These are phyloP conservation scores for Hymenochirus boettgeri DNA, from an alignment of 2,113 vertebrate genomes.

Conservation along the genomic window DNA sequence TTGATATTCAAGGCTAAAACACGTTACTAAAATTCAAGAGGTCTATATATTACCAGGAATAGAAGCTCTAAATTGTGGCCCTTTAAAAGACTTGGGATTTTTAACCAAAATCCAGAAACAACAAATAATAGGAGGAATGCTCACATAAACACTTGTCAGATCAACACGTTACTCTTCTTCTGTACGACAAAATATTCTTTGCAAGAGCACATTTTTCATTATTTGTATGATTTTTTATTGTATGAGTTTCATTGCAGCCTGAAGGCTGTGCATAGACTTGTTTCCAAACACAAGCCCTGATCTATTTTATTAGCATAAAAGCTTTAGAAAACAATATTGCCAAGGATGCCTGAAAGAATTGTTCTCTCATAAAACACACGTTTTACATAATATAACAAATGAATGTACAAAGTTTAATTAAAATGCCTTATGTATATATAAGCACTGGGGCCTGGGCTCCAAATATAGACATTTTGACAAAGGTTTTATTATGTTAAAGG, in stretches of 20 bases:
- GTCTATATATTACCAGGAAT: no score
- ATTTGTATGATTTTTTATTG: no score
- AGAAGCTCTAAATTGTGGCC: no score
- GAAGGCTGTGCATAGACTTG: neutral
- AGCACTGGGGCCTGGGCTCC: no score
- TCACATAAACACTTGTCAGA: conserved; percentile 10
- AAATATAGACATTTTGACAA: no score
- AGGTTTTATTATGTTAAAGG: no score
- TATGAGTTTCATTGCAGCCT: neutral
- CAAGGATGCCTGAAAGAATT: neutral
- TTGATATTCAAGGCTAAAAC: no score
- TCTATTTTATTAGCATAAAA: conserved; percentile 7
- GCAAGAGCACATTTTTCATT: conserved; percentile 3
- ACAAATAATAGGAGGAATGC: conserved; percentile 9
- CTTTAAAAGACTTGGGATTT: no score
- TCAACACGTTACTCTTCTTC: conserved; percentile 10
- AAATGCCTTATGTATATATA: no score
- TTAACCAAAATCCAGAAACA: conserved; percentile 5
- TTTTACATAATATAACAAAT: no score
- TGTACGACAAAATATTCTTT: conserved; percentile 13
- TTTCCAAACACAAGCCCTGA: neutral
- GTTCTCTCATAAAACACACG: neutral
- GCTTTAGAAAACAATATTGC: neutral
- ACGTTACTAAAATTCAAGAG: no score
- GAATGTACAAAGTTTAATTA: no score